These are phyloP conservation scores for Cyanoliseus patagonus DNA, from an alignment of 2,113 vertebrate genomes.

Conservation along the genomic window DNA sequence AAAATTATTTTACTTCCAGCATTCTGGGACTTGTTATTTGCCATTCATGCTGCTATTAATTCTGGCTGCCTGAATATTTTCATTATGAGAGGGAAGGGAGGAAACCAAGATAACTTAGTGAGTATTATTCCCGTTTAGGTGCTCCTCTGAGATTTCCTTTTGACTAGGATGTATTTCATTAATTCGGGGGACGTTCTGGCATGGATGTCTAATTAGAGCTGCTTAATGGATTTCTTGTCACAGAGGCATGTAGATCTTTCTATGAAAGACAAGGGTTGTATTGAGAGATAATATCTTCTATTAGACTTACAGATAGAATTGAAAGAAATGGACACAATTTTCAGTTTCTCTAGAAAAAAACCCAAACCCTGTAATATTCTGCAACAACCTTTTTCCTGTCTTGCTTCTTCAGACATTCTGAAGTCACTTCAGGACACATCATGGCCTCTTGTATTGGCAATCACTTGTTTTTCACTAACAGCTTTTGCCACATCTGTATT, in stretches of 20 bases:
- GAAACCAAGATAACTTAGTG: conserved; percentile 38
- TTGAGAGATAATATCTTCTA: conserved; percentile 20
- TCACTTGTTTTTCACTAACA: neutral
- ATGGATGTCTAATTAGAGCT: conserved; percentile 50
- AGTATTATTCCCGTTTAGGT: conserved; percentile 28
- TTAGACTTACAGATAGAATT: neutral
- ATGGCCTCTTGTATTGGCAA: neutral
- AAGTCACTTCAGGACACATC: neutral
- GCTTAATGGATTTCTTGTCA: conserved; percentile 50
- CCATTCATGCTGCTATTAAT: conserved; percentile 10
- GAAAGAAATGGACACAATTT: neutral
- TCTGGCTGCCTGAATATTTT: conserved; percentile 60
- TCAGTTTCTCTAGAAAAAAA: neutral
- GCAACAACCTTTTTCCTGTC: neutral
- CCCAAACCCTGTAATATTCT: neutral
- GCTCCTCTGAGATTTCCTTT: conserved; percentile 45
- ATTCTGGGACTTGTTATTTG: conserved; percentile 29
- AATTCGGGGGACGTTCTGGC: neutral
- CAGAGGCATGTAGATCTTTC: conserved; percentile 40
- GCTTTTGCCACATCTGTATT: neutral
- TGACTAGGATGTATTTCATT: conserved; percentile 40
- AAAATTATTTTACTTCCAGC: neutral
- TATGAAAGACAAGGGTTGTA: conserved; percentile 32
- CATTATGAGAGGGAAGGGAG: conserved; percentile 57
- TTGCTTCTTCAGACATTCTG: neutral